phyloP scores from a whole-genome alignment of 2,797 vertebrate species.

The Intellagama lesueurii region DNA sequence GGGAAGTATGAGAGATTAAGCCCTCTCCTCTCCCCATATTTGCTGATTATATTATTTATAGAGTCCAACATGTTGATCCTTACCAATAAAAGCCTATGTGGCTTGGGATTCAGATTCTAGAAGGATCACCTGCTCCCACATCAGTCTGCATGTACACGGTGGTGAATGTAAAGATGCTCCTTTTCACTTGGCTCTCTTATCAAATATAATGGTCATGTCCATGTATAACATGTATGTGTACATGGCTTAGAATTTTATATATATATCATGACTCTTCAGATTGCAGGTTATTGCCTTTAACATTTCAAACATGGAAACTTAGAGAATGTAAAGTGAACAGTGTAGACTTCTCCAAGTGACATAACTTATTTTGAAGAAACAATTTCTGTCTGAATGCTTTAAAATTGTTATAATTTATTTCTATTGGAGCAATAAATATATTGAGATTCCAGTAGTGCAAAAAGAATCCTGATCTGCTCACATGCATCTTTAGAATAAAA shows the following conservation, averaged over 20 bases:
- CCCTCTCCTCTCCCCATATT: neutral
- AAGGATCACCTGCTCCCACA: neutral
- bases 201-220: neutral
- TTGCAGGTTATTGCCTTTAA: neutral
- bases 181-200: neutral
- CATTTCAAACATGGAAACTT: neutral
- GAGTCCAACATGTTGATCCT: neutral
- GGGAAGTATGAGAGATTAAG: neutral
- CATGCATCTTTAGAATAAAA: conserved; percentile 17
- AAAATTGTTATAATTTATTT: neutral
- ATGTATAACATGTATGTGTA: neutral
- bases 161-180: neutral
- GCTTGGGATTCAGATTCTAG: neutral
- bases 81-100: neutral
- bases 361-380: neutral
- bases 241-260: neutral
- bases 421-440: conserved; percentile 1
- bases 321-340: neutral
- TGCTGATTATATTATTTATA: neutral
- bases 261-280: neutral
- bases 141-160: neutral
- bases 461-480: neutral
- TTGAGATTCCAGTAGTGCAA: neutral
- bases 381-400: neutral
- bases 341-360: neutral